Evolutionary conservation across 2,113 vertebrate species (phyloP), one percentile per base, ranked within the genome.

Genomic region (Urocitellus parryii): DNA sequence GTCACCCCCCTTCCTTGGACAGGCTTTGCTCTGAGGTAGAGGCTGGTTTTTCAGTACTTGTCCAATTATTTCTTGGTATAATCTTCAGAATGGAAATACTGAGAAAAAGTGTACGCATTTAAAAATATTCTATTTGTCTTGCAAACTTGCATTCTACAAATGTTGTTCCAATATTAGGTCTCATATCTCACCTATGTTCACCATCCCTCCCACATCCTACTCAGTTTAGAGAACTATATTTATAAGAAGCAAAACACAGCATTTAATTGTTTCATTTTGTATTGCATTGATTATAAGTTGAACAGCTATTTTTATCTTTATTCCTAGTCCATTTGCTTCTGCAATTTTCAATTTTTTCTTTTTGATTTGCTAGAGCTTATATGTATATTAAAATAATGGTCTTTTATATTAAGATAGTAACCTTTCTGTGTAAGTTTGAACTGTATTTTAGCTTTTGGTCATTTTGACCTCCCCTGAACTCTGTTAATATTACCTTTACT

Each of bases 371-470:
- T 80, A 91, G 53, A 11, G 0, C 27, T 53, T 94, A 34, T 89
- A 4, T 88, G 45, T 45, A 74, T 74, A 63, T 78, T 82, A 87
- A 90, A 17, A 51, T 32, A 37, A 6, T 76, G 86, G 79, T 9
- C 25, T 90, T 90, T 93, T 86, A 86, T 76, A 81, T 83, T 74
- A 88, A 84, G 45, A 68, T 61, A 63, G 17, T 65, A 83, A 61
- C 4, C 6, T 73, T 79, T 79, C 56, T 45, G 53, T 73, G 29
- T 58, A 91, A 20, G 4, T 85, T 94, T 85, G 94, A 96, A 89
- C 13, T 39, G 4, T 85, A 70, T 85, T 92, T 79, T 81, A 74
- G 24, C 25, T 65, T 82, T 87, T 84, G 77, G n/a, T 65, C n/a
- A 81, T 81, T 80, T 27, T 70, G 25, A 18, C 58, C 73, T 96